Evolutionary conservation across 53 echinoderm and acorn worm genomes (phyloP), one percentile per base, ranked within the genome.

Genomic region (Arbacia lixula): DNA sequence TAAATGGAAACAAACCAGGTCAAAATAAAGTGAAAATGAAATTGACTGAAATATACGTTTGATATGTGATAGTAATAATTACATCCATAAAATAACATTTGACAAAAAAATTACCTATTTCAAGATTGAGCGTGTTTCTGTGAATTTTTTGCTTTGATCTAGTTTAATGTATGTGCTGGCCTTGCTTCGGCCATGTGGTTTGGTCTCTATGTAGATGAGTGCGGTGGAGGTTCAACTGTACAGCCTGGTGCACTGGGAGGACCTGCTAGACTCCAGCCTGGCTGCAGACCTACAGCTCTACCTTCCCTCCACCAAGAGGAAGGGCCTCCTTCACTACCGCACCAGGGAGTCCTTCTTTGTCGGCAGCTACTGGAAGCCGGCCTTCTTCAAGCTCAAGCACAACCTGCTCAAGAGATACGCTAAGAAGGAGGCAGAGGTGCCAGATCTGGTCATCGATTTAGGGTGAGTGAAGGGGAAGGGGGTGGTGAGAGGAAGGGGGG

Each of bases 171-270:
- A n/a, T n/a, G n/a, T n/a, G n/a, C n/a, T n/a, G n/a, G n/a, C n/a
- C n/a, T n/a, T n/a, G n/a, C n/a, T n/a, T n/a, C n/a, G n/a, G n/a
- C n/a, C n/a, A n/a, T n/a, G n/a, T n/a, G n/a, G n/a, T n/a, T n/a
- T n/a, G n/a, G n/a, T n/a, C n/a, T n/a, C n/a, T n/a, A n/a, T n/a
- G n/a, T 76, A 98, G 98, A 77, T 84, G 53, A 55, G 88, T 25
- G 80, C 78, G 27, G 71, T 90, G 12, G 80, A 82, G 24, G 68
- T 94, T 0, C 88, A 92, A 12, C 94, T 90, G 9, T 94, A 98
- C 85, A 88, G 83, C 40, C 85, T 98, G 34, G 72, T 98, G 42
- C 98, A 98, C 75, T 98, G 98, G 98, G 98, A 98, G 40, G 98
- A 98, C 75, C 73, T 92, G n/a, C 72, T 85, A 1, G 89, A 94